Evolutionary conservation across 1,140 invertebrate species (phyloP), one percentile per base, ranked within the genome.

Genomic region (Zaprionus taronus): DNA sequence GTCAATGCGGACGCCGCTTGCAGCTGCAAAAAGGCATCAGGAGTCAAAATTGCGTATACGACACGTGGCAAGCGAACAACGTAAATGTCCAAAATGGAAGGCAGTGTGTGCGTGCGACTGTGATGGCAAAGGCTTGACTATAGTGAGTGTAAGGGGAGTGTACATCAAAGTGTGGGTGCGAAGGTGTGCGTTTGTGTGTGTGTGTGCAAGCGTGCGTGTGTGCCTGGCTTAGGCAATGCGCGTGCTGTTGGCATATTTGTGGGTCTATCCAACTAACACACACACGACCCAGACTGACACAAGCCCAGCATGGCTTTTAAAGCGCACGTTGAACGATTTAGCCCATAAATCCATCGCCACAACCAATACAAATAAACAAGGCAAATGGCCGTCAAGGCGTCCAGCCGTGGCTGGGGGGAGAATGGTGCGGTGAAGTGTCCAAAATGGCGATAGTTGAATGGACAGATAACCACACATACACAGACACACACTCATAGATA

Each of bases 301-400:
- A 28, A 31, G 34, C n/a, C 24, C 31, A 28, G 12, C 38, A 26
- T 20, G 47, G 64, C 62, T 63, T 73, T 74, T 17, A 47, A 58
- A 77, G 65, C 61, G 66, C 51, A 63, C 73, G 84, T 83, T 89
- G 80, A 89, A 75, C 79, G 80, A 75, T 79, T 83, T 79, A 58
- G 66, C 38, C 69, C 80, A 87, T 87, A 87, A 87, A 87, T 87
- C 74, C 78, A 87, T 89, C 74, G 74, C 80, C 78, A 66, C 68
- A 62, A 78, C 81, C 71, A 89, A 87, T 81, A 80, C 84, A 89
- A 89, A 87, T 89, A 87, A 89, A 87, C 80, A 81, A 62, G 65
- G 64, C 77, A 28, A 28, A 61, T 24, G 24, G 53, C 24, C 56
- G 76, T n/a, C 28, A 22, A 12, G 41, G 57, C 15, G 58, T 67